These are phyloP conservation scores for Candoia aspera DNA, from an alignment of 2,113 vertebrate genomes.

Conservation along the genomic window DNA sequence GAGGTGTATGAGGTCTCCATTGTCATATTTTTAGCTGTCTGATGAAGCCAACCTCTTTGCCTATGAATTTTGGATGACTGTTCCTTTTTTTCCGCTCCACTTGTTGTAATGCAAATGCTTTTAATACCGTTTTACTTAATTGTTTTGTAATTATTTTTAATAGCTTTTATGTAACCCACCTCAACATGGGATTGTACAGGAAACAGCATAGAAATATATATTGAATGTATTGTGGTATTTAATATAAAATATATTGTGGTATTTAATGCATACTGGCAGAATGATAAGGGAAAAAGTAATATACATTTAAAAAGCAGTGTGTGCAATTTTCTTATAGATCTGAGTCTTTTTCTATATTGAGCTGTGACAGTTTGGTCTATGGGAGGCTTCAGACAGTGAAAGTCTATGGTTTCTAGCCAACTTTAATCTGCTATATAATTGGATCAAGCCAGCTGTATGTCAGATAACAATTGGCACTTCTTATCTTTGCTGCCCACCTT, in stretches of 20 bases:
- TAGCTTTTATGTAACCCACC: neutral
- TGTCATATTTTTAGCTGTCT: neutral
- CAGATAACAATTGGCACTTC: neutral
- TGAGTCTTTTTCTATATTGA: neutral
- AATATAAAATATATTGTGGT: too few relatives aligned
- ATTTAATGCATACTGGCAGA: neutral
- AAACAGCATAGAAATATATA: neutral
- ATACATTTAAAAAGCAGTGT: neutral
- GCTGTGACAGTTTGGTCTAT: neutral
- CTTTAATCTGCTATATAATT: neutral
- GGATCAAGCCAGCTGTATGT: neutral
- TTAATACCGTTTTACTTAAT: neutral
- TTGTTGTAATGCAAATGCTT: neutral
- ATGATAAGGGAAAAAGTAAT: neutral
- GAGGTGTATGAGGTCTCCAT: neutral
- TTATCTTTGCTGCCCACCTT: neutral
- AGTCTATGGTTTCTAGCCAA: neutral
- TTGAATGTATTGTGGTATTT: neutral
- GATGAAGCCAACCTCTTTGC: neutral
- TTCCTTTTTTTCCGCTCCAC: neutral
- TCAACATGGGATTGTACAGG: neutral
- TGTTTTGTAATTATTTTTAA: neutral
- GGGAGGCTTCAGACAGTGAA: neutral
- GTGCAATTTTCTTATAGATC: neutral
- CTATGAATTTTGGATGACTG: neutral